Evolutionary conservation across 2,113 vertebrate species (phyloP).

Genomic region (Leptodactylus fuscus): DNA sequence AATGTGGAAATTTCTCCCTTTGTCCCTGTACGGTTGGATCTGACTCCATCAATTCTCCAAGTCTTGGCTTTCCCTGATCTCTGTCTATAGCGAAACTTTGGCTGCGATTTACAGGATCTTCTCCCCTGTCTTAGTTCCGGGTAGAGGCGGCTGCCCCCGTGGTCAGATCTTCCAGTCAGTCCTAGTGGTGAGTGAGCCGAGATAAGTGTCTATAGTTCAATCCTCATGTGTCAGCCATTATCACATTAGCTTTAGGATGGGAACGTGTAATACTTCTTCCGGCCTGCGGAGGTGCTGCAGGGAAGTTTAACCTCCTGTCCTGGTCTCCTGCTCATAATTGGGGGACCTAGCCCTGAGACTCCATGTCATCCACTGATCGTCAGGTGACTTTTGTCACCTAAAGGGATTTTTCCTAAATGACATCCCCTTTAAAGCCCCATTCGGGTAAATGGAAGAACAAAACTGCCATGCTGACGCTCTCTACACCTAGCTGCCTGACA

Average conservation of each 20-base stretch:
- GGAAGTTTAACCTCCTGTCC: background rate
- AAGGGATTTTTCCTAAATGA: too few relatives aligned
- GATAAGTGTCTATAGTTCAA: too few relatives aligned
- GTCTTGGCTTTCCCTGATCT: background rate
- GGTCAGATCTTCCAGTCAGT: too few relatives aligned
- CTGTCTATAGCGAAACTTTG: background rate
- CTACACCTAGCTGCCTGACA: too few relatives aligned
- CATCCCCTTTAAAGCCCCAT: too few relatives aligned
- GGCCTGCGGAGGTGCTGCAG: background rate
- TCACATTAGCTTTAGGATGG: too few relatives aligned
- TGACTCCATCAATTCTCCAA: background rate
- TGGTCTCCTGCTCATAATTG: too few relatives aligned
- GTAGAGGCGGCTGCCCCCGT: background rate
- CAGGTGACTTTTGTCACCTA: too few relatives aligned
- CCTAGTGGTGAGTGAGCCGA: too few relatives aligned
- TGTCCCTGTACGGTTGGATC: background rate
- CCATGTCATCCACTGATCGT: background rate
- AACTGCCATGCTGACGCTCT: too few relatives aligned
- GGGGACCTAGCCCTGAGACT: background rate
- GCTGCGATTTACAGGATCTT: background rate
- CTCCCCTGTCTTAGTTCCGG: background rate
- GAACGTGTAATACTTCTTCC: background rate
- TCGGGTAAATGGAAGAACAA: too few relatives aligned
- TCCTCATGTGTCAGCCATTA: background rate
- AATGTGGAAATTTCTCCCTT: slow-evolving; percentile 16